Percentiles rank a stretch among this genome's conserved stretches.
phyloP scores from a whole-genome alignment of 2,797 vertebrate species.

The Netta rufina region DNA sequence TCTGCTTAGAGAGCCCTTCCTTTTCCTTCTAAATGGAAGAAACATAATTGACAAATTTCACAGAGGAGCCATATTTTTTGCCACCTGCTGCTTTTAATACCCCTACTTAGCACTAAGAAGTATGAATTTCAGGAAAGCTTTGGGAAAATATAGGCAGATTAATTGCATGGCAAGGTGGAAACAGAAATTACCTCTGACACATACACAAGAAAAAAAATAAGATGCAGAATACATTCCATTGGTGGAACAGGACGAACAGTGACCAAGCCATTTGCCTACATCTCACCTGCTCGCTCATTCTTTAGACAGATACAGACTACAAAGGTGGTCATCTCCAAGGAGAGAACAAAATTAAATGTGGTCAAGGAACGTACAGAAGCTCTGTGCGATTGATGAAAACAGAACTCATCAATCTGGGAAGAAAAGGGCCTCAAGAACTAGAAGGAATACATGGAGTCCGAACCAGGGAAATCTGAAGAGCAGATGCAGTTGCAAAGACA shows the following conservation, averaged over 20 bases:
- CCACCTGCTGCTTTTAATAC: not conserved
- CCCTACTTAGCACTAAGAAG: not conserved
- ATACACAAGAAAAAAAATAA: not conserved
- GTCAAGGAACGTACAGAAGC: not conserved
- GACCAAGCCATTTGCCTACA: not conserved
- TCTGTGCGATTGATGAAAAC: not conserved
- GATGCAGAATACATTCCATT: not conserved
- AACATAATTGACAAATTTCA: not conserved
- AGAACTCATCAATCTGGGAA: not conserved
- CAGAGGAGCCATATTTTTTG: not conserved
- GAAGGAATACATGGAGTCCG: not conserved
- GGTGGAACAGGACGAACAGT: not conserved
- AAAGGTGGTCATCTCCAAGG: not conserved
- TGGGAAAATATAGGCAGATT: not conserved
- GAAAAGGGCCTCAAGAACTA: not conserved
- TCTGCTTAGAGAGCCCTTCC: not conserved
- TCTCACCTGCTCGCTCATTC: not conserved
- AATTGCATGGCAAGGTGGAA: not conserved
- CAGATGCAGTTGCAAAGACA: not conserved
- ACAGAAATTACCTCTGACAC: not conserved
- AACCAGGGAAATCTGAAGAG: not conserved
- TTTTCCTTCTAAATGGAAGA: not conserved
- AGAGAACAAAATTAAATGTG: not conserved
- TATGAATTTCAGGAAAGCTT: not conserved
- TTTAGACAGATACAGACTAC: not conserved